Base-by-base conservation (phyloP, 2,888 invertebrate genomes). In the Dione vanillae region DNA sequence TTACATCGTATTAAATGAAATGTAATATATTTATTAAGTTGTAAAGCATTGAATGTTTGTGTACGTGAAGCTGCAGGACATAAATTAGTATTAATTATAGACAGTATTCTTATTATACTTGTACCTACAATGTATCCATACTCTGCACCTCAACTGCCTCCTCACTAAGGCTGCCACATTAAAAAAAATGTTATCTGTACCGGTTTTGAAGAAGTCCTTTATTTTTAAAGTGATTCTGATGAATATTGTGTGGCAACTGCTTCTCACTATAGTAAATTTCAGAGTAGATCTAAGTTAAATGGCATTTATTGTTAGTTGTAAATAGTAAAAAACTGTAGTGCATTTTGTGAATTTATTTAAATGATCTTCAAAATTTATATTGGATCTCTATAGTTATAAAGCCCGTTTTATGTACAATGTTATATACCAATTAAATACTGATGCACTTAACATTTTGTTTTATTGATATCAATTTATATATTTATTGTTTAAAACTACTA, bases 291-390 rank as follows among this genome's bases (percentile, higher is more conserved):
- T 61, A 61, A 61, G 61, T 61, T 61, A 45, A 45, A 79, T 72
- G 76, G 81, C 81, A 82, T 82, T 82, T 82, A 82, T 79, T 69
- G 73, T 75, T 76, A 79, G 70, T 65, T 82, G 81, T 83, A 82
- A 72, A 81, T 82, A 82, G 65, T 75, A 14, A 37, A 70, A 74
- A 69, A 69, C 61, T 65, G 71, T 66, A 75, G 68, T 70, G 69
- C 64, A 62, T 70, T 64, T 66, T 51, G 51, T 27, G 49, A 70
- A 70, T 73, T 71, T 69, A 71, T 71, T 71, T 69, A 61, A 67
- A 61, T 52, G 54, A 40, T 49, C 49, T 65, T 61, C 61, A 62
- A 65, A 54, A 40, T 65, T 65, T 71, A 65, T 67, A 68, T 69
- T 69, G 67, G 71, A 74, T 72, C 69, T 70, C 72, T 71, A 41